Percentiles rank a stretch among this genome's conserved stretches.
Evolutionary conservation across 2,797 vertebrate species (phyloP).

Genomic region (Gymnodraco acuticeps): DNA sequence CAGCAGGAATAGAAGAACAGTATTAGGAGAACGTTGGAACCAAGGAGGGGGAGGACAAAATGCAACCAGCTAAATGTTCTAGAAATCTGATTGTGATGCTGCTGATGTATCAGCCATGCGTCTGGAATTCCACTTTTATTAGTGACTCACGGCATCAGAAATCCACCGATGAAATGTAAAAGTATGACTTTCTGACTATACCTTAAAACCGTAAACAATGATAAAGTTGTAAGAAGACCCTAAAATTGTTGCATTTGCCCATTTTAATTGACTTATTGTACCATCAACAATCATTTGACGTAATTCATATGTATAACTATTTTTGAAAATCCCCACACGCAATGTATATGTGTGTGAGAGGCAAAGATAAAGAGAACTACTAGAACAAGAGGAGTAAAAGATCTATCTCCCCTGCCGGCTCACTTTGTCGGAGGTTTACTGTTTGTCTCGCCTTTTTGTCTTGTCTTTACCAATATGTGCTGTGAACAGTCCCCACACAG

Average conservation of each 20-base stretch:
- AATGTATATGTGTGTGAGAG: slow-evolving; percentile 7
- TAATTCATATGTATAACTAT: background rate
- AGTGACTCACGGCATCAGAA: background rate
- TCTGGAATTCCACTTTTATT: background rate
- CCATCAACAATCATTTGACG: background rate
- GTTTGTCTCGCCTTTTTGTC: slow-evolving; percentile 54
- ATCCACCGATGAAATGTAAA: background rate
- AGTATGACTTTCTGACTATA: background rate
- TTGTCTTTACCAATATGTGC: slow-evolving; percentile 68
- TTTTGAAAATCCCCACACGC: background rate
- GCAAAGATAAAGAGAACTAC: background rate
- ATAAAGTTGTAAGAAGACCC: background rate
- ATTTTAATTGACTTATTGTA: background rate
- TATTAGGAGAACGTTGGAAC: background rate
- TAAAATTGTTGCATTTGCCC: background rate
- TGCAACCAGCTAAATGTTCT: background rate
- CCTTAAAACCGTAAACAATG: background rate
- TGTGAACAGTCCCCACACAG: slow-evolving; percentile 52
- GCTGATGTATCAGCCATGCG: background rate
- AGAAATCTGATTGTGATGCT: slow-evolving; percentile 1
- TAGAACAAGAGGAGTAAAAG: slow-evolving; percentile 16
- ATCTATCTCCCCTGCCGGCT: slow-evolving; percentile 38
- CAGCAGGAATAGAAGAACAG: slow-evolving; percentile 2
- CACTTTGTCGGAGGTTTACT: slow-evolving; percentile 55
- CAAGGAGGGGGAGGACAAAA: background rate